Evolutionary conservation across 2,888 invertebrate genomes (phyloP).

Genomic region (Monoplex corrugatus): DNA sequence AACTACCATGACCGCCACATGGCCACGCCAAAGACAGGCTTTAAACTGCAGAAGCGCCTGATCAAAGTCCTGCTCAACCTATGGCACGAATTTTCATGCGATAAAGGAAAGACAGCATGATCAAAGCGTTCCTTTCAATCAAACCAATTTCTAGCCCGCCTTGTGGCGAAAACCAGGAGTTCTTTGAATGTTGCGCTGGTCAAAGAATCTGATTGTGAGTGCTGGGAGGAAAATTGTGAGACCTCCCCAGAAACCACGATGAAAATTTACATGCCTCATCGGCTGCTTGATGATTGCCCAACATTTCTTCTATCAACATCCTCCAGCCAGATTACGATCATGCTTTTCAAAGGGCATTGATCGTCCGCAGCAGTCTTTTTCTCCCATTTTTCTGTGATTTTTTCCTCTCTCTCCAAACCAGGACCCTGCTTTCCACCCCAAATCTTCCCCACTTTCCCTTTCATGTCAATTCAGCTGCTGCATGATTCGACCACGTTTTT

Average conservation of each 20-base stretch:
- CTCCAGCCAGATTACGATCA: constrained; percentile 8
- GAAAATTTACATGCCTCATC: constrained; percentile 42
- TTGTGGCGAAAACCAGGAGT: not conserved
- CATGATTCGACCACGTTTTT: not conserved
- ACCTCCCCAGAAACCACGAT: not conserved
- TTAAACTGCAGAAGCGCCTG: not conserved
- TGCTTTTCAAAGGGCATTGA: constrained; percentile 33
- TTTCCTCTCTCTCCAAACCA: not conserved
- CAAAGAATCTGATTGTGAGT: not conserved
- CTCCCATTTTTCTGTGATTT: not conserved
- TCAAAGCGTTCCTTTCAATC: constrained; percentile 40
- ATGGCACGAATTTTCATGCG: constrained; percentile 23
- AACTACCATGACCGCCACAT: not conserved
- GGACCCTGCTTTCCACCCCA: not conserved
- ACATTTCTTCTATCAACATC: constrained; percentile 36
- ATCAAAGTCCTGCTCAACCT: not conserved
- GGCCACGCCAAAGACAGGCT: not conserved
- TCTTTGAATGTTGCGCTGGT: constrained; percentile 3
- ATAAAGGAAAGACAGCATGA: not conserved
- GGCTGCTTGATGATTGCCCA: constrained; percentile 23
- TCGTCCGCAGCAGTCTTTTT: not conserved
- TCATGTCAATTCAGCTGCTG: not conserved
- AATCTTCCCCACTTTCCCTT: not conserved
- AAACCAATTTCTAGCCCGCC: constrained; percentile 39
- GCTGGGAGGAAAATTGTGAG: constrained; percentile 21